phyloP scores from a whole-genome alignment of 2,113 vertebrate species.

The Pandion haliaetus region DNA sequence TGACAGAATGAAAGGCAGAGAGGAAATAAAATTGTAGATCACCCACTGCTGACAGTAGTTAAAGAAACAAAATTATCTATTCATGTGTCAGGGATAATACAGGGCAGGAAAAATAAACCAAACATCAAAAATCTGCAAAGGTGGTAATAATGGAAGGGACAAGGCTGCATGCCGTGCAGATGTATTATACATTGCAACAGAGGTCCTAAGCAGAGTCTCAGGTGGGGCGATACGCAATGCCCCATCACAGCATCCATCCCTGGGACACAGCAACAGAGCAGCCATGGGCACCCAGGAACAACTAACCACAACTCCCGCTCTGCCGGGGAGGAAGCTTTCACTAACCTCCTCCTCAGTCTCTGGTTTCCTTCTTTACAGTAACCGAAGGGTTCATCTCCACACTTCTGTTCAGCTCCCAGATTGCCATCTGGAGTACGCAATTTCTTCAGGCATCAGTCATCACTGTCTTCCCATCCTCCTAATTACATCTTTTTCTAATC shows the following conservation, averaged over 20 bases:
- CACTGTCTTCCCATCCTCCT: background rate
- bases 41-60: background rate
- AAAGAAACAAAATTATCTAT: background rate
- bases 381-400: background rate
- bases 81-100: background rate
- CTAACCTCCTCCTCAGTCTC: background rate
- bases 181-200: background rate
- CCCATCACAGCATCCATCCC: background rate
- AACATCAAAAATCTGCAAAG: background rate
- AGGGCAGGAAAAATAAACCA: background rate
- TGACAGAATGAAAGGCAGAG: background rate
- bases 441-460: background rate
- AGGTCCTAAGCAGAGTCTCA: background rate
- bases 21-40: background rate
- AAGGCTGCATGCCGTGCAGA: background rate
- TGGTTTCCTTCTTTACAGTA: background rate
- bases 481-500: background rate
- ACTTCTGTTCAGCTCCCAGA: background rate
- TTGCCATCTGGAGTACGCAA: background rate
- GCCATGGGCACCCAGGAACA: background rate
- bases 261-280: background rate
- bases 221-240: background rate
- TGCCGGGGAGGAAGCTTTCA: background rate
- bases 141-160: background rate
- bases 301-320: background rate